Conservation (phyloP, 2,888 invertebrate species). For the Monoplex corrugatus region DNA sequence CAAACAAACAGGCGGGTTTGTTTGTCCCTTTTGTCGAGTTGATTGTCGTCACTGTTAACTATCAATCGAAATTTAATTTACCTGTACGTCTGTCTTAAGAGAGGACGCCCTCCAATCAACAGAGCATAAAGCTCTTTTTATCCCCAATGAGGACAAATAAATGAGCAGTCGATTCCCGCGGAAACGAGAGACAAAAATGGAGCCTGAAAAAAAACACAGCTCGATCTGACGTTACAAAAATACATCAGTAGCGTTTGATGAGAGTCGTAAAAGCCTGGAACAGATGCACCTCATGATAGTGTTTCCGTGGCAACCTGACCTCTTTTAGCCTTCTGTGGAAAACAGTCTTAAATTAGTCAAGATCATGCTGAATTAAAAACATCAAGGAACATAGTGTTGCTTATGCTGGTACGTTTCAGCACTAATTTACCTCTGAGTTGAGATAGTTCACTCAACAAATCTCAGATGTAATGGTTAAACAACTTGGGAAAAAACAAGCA, state of each 20-base stretch:
- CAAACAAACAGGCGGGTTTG: too few species aligned
- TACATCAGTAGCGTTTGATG: conserved; percentile 9
- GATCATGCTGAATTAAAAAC: too few species aligned
- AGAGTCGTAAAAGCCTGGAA: neutral
- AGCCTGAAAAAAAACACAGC: neutral
- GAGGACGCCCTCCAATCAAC: conserved; percentile 8
- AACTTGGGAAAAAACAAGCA: too few species aligned
- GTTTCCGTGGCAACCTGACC: neutral
- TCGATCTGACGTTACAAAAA: neutral
- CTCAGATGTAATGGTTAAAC: too few species aligned
- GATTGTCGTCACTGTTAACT: neutral
- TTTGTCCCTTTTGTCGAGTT: neutral
- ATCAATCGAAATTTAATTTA: neutral
- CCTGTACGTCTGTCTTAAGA: conserved; percentile 1
- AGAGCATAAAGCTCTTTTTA: neutral
- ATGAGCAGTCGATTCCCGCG: neutral
- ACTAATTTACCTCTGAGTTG: too few species aligned
- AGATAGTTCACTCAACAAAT: too few species aligned
- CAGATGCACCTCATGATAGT: neutral
- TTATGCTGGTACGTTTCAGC: too few species aligned
- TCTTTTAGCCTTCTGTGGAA: neutral
- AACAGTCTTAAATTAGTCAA: too few species aligned
- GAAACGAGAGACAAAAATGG: neutral
- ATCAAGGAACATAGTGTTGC: too few species aligned
- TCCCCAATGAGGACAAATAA: conserved; percentile 15